Evolutionary conservation across 2,797 vertebrate species (phyloP).

Genomic region (Acanthiza pusilla): DNA sequence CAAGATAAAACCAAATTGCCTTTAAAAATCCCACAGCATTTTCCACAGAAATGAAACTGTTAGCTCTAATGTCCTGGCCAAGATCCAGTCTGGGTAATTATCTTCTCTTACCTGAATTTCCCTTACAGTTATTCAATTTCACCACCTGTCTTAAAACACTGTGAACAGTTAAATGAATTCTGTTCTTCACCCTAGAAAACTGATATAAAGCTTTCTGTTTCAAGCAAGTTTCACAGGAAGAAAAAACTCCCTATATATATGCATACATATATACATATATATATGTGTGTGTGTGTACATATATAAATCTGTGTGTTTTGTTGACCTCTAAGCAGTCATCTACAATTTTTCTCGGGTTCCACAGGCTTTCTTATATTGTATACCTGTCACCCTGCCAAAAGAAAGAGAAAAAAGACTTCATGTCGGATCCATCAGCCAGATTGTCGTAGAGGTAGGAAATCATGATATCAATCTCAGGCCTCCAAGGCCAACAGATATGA

Average conservation of each 20-base stretch:
- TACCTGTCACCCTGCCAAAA: neutral
- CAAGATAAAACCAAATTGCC: conserved; percentile 27
- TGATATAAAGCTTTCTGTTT: neutral
- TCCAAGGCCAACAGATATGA: neutral
- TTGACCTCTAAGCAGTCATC: neutral
- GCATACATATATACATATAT: fast-evolving
- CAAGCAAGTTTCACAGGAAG: neutral
- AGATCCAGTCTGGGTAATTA: neutral
- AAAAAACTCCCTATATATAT: neutral
- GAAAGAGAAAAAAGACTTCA: neutral
- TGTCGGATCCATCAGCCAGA: neutral
- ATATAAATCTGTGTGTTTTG: neutral
- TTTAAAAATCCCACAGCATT: conserved; percentile 7
- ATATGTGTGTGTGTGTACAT: too few relatives aligned
- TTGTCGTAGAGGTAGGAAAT: neutral
- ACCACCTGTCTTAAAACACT: neutral
- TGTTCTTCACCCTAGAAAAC: neutral
- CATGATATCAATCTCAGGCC: neutral
- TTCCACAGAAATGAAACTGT: conserved; percentile 1
- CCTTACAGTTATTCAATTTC: neutral
- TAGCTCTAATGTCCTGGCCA: neutral
- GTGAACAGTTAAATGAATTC: neutral
- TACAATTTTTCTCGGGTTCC: neutral
- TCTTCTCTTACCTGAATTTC: neutral
- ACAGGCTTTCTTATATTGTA: neutral